These are phyloP conservation scores for Oplegnathus fasciatus DNA, from an alignment of 2,113 vertebrate genomes.

Conservation along the genomic window DNA sequence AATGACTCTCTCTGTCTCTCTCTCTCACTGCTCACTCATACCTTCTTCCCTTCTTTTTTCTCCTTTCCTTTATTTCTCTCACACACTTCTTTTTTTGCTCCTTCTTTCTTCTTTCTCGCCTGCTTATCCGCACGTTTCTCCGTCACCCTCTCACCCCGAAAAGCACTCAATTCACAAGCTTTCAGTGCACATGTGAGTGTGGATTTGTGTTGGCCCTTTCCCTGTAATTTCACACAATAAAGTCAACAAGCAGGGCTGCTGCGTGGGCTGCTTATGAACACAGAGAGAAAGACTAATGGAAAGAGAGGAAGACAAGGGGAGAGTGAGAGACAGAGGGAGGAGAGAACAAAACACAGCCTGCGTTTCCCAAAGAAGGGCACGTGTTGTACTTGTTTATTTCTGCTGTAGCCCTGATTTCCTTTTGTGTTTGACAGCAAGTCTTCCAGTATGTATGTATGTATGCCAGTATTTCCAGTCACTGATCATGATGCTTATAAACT, in stretches of 20 bases:
- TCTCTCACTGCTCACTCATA: not conserved
- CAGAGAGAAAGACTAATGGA: constrained; percentile 58
- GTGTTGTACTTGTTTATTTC: constrained; percentile 24
- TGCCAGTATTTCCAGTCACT: not conserved
- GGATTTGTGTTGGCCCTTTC: constrained; percentile 37
- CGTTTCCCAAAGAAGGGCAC: constrained; percentile 13
- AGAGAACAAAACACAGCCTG: constrained; percentile 31
- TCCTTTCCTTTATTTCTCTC: not conserved
- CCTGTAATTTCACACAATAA: constrained; percentile 68
- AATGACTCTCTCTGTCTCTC: constrained; percentile 15
- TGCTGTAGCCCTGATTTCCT: constrained; percentile 3
- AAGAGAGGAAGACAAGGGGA: constrained; percentile 39
- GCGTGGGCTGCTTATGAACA: constrained; percentile 74
- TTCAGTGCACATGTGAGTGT: constrained; percentile 25
- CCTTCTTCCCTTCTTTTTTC: not conserved
- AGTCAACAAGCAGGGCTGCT: constrained; percentile 62
- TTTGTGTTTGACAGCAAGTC: not conserved
- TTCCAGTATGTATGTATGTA: too few species aligned
- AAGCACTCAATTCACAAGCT: constrained; percentile 34
- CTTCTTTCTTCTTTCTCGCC: not conserved
- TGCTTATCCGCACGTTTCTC: constrained; percentile 12
- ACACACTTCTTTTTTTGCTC: not conserved
- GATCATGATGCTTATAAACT: not conserved
- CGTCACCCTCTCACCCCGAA: not conserved
- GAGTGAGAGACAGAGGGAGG: constrained; percentile 50